Evolutionary conservation across 2,797 vertebrate species (phyloP).

Genomic region (Eidolon dupreanum): DNA sequence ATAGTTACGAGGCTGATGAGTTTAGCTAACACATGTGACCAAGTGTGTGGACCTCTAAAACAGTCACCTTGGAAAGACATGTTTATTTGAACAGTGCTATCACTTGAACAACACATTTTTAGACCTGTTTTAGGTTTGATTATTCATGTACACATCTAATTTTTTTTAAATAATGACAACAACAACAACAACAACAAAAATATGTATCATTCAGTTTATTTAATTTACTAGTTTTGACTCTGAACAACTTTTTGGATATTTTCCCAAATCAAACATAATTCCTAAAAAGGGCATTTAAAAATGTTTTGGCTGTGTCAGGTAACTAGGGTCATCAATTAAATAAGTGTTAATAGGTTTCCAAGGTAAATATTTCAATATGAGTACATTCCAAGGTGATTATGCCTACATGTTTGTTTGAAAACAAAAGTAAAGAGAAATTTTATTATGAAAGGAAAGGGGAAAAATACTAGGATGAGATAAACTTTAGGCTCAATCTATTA

Average conservation of each 20-base stretch:
- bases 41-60: neutral
- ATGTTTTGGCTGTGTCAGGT: neutral
- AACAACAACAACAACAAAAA: neutral
- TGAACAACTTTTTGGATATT: conserved; percentile 39
- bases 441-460: neutral
- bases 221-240: conserved; percentile 29
- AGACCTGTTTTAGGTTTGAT: neutral
- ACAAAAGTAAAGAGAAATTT: neutral
- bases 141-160: neutral
- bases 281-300: neutral
- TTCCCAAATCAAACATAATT: conserved; percentile 38
- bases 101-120: neutral
- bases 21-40: conserved; percentile 17
- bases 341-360: neutral
- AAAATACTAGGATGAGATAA: neutral
- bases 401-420: conserved; percentile 1
- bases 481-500: neutral
- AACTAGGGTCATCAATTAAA: conserved; percentile 37
- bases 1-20: neutral
- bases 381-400: conserved; percentile 5
- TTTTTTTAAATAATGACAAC: neutral
- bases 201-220: neutral
- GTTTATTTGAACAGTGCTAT: conserved; percentile 14
- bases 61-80: neutral
- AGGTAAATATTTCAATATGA: conserved; percentile 26